Percentiles rank a stretch among this genome's conserved stretches.
Evolutionary conservation across 2,888 invertebrate species (phyloP).

Genomic region (Anarsia innoxiella): DNA sequence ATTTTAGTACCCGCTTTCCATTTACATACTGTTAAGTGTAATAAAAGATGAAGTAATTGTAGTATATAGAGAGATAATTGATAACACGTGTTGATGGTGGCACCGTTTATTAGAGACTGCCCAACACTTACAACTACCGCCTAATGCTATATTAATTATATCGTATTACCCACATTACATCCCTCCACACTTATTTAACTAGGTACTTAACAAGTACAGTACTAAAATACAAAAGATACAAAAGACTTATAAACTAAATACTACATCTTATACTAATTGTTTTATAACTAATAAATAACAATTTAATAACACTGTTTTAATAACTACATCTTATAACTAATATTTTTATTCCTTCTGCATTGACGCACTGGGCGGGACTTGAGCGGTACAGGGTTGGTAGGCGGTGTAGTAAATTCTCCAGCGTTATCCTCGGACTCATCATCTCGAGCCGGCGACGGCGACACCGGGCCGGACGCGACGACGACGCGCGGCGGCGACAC

Average conservation of each 20-base stretch:
- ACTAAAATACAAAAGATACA: too few species aligned
- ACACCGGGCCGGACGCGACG: background rate
- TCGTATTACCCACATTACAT: too few species aligned
- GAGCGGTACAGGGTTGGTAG: background rate
- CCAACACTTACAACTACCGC: constrained; percentile 15
- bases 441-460: background rate
- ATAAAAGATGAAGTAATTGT: too few species aligned
- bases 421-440: background rate
- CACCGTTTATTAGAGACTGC: constrained; percentile 17
- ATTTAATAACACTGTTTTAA: background rate
- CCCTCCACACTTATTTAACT: too few species aligned
- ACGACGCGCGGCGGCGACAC: background rate
- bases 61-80: too few species aligned
- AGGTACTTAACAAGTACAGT: too few species aligned
- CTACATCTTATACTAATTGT: too few species aligned
- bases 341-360: background rate
- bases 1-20: too few species aligned
- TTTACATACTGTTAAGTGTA: too few species aligned
- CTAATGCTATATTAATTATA: too few species aligned
- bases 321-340: background rate
- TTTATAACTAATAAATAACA: too few species aligned
- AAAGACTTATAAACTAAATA: too few species aligned
- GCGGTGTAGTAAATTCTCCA: background rate
- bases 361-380: background rate
- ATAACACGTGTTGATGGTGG: constrained; percentile 12